Base-by-base conservation (phyloP, 35 echinoderm and acorn worm genomes). In the Heliocidaris erythrogramma region DNA sequence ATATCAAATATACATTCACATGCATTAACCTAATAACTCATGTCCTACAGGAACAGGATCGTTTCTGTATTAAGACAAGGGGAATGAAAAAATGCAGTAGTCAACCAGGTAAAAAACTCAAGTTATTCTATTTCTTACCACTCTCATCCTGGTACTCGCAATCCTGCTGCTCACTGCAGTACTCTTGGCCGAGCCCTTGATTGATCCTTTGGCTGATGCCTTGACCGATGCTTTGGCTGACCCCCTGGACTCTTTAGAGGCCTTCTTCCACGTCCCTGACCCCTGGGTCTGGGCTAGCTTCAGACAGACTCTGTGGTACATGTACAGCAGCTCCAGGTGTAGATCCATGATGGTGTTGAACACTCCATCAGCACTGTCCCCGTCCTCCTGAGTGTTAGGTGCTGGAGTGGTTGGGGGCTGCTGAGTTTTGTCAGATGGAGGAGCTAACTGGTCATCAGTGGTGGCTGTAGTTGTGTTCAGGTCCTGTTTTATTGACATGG, bases 231-330 rank as follows among this genome's bases (percentile, higher is more conserved):
- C 85, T 48, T 89, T 89, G 31, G 17, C 93, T 94, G 84, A 61
- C 27, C 65, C 65, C 21, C n/a, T 92, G 13, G 85, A 86, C 32
- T 30, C 85, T 47, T 92, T 92, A 11, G 10, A 59, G 94, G 86
- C n/a, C 85, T 94, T 94, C 92, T 95, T 95, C 31, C 50, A 85
- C 16, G 53, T 50, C 32, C 47, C 60, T 88, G 86, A 94, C 69
- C 48, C 95, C 85, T 29, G 95, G 60, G 4, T 93, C n/a, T 48
- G 91, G 35, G 94, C 96, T 60, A 99, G 91, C 86, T 99, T 99
- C 32, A 99, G 42, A 69, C 98, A 99, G 7, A 99, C 98, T 49
- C 98, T 93, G 94, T 99, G 98, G 60, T 96, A 99, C 98, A 99
- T 99, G 95, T 96, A 99, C 8, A 97, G 94, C 69, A 99, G 90